Percentiles rank a stretch among this genome's conserved stretches.
Evolutionary conservation across 92 coral and sea anemone genomes (phyloP).

Genomic region (Montipora capitata): DNA sequence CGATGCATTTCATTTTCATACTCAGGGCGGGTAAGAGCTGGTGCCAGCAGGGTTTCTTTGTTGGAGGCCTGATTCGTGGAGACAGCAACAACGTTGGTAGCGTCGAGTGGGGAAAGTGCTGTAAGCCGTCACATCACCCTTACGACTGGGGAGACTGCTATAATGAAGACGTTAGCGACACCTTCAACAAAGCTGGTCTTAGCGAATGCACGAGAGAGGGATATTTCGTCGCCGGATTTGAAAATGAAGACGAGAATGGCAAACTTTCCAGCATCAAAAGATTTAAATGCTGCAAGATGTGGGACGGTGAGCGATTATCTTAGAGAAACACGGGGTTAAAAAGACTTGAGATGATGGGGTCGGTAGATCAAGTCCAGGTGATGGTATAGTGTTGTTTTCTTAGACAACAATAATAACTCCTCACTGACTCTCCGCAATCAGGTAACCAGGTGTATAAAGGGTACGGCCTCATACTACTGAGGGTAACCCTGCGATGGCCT

Average conservation of each 20-base stretch:
- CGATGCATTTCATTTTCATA: not conserved
- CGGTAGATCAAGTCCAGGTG: too few relatives aligned
- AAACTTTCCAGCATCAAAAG: conserved; percentile 54
- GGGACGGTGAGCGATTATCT: conserved; percentile 21
- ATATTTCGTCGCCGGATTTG: conserved; percentile 65
- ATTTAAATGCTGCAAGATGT: conserved; percentile 80
- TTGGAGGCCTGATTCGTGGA: conserved; percentile 45
- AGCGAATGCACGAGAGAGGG: conserved; percentile 70
- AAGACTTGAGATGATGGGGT: too few relatives aligned
- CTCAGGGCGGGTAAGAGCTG: conserved; percentile 14
- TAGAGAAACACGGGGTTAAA: too few relatives aligned
- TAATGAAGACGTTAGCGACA: conserved; percentile 38
- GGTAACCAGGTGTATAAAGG: too few relatives aligned
- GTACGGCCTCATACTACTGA: too few relatives aligned
- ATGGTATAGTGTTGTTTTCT: too few relatives aligned
- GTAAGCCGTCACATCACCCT: conserved; percentile 67
- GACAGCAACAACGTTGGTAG: conserved; percentile 10
- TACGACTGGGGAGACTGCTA: conserved; percentile 61
- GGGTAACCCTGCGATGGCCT: too few relatives aligned
- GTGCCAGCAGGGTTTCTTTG: conserved; percentile 53
- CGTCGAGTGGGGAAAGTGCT: conserved; percentile 69
- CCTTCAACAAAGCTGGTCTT: conserved; percentile 66
- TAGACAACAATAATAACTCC: too few relatives aligned
- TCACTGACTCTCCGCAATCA: too few relatives aligned
- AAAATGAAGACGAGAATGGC: conserved; percentile 31